Base-by-base conservation (phyloP, 2,888 invertebrate species). In the Zeuzera pyrina region DNA sequence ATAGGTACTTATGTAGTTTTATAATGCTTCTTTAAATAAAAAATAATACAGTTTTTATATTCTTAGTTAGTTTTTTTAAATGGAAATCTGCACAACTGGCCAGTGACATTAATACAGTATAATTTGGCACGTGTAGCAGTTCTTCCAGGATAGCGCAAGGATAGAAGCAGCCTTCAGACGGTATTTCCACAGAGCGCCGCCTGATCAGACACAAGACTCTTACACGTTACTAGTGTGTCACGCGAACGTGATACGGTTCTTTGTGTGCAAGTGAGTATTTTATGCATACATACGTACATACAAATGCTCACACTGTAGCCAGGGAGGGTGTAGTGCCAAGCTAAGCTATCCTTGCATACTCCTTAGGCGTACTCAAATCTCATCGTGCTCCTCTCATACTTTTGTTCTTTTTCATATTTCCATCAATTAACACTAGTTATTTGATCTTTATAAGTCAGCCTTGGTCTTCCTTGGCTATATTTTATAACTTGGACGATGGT, bases 161-260 rank as follows among this genome's bases (percentile, higher is more conserved):
- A 98, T 98, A 50, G 98, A 98, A 72, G 95, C 97, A 1, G 99
- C 93, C 1, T 99, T 97, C 76, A 85, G 97, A 29, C 91, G 92
- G 48, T 94, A 96, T 73, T 94, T 99, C 68, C 89, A 98, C 70
- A 87, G 99, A 30, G 98, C 98, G 2, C 86, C 89, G 24, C 88
- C 91, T 0, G 83, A 85, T 0, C 97, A 98, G 70, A 85, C 87
- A 2, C 81, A 90, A 25, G 96, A 97, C 64, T 88, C 91, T 0
- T 95, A 93, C 65, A 97, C 97, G 19, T 65, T 99, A 24, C 79
- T 98, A 33, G 97, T 99, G 1, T 98, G 98, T 49, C 99, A 99
- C 70, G 98, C 95, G 2, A 99, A 99, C 72, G 98, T 99, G 12
- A 99, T 99, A 54, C 86, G 97, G 26, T 98, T 95, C 73, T 94